Conservation (phyloP, 1,140 invertebrate species). For the Nasonia giraulti region DNA sequence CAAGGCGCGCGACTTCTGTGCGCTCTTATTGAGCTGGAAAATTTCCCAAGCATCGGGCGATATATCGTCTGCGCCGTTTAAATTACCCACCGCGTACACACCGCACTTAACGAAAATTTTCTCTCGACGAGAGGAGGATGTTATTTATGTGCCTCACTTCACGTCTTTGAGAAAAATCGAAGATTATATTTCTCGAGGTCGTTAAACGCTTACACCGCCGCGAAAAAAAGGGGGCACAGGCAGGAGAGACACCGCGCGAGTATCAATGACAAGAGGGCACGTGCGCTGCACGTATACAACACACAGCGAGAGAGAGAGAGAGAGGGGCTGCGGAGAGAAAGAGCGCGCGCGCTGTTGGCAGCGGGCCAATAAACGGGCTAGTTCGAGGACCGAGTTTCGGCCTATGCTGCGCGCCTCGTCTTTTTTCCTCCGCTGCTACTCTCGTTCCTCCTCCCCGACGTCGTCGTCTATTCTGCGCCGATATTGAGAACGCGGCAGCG, state of each 20-base stretch:
- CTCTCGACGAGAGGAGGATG: neutral
- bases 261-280: neutral
- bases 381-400: conserved; percentile 44
- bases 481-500: conserved; percentile 51
- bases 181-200: neutral
- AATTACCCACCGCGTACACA: neutral
- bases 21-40: conserved; percentile 7
- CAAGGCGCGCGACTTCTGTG: neutral
- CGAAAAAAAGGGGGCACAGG: neutral
- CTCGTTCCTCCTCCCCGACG: conserved; percentile 18
- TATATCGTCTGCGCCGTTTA: neutral
- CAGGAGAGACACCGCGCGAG: neutral
- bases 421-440: conserved; percentile 30
- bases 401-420: conserved; percentile 29
- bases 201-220: neutral
- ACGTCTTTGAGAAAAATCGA: too few species aligned
- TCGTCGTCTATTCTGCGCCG: conserved; percentile 52
- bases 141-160: too few species aligned
- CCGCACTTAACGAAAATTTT: too few species aligned
- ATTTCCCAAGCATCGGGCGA: neutral
- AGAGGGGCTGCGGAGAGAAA: neutral
- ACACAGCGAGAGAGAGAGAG: too few species aligned
- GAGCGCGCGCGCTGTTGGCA: conserved; percentile 43
- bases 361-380: conserved; percentile 45
- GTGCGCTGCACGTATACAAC: neutral